Percentiles rank a stretch among this genome's conserved stretches.
Evolutionary conservation across 64 coral and sea anemone genomes (phyloP).

Genomic region (Catalaphyllia jardinei): DNA sequence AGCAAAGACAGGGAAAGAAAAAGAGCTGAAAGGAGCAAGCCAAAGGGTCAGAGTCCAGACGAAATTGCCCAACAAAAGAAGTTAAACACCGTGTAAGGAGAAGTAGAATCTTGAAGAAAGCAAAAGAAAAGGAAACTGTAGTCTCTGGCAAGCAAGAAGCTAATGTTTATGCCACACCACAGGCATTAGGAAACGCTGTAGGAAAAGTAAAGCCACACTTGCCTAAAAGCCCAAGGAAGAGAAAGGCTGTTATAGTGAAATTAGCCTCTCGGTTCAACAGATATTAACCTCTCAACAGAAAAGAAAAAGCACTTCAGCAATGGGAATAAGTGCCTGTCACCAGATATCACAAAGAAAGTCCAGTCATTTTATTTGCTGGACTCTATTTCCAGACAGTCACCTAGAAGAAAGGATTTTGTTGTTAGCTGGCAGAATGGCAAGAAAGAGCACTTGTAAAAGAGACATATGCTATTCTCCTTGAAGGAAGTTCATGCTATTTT

Average conservation of each 20-base stretch:
- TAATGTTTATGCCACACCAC: constrained; percentile 48
- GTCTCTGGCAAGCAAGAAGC: not conserved
- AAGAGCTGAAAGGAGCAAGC: constrained; percentile 41
- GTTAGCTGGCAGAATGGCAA: constrained; percentile 56
- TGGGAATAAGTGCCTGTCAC: no score
- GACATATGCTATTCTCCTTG: constrained; percentile 56
- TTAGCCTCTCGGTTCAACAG: constrained; percentile 52
- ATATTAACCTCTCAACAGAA: not conserved
- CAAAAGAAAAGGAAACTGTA: constrained; percentile 21
- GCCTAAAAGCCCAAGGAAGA: constrained; percentile 64
- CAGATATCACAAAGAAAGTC: no score
- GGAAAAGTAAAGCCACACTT: constrained; percentile 59
- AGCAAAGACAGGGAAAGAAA: constrained; percentile 73
- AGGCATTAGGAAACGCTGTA: not conserved
- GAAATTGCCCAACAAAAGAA: no score
- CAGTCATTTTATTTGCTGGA: no score
- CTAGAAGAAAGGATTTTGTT: constrained; percentile 27
- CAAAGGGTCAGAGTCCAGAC: no score
- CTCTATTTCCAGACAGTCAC: no score
- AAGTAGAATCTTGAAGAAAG: constrained; percentile 37
- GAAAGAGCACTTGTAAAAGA: constrained; percentile 63
- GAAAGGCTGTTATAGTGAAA: constrained; percentile 56
- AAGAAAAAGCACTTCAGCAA: no score
- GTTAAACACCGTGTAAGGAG: constrained; percentile 4
- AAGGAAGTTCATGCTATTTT: constrained; percentile 53